Base-by-base conservation (phyloP, 2,888 invertebrate genomes). In the Crematogaster levior region DNA sequence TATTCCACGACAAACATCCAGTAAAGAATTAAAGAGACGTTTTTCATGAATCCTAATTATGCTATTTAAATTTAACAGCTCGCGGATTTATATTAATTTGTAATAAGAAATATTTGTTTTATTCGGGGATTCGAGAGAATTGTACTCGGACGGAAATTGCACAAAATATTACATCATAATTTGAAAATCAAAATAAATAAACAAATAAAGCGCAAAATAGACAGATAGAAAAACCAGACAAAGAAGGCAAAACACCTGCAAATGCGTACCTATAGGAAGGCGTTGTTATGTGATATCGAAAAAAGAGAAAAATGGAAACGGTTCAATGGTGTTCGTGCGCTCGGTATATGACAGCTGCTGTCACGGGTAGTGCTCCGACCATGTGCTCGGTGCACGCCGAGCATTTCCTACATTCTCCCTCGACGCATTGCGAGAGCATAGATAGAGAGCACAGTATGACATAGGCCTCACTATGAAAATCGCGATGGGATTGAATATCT, bases 261-360 rank as follows among this genome's bases (percentile, higher is more conserved):
- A 74, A 83, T 83, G 79, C 72, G 68, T 84, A 77, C 81, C 77
- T 83, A 85, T 77, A 83, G 83, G 84, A 82, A 77, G n/a, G 58
- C 70, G 27, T 30, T 53, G 63, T 63, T 66, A 61, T 56, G 61
- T 70, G 53, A 72, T 85, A 58, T 70, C 61, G 80, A 83, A 80
- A 83, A 56, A 53, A 72, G 51, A 34, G 43, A 63, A 81, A 75
- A 46, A 48, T 61, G 61, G 61, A 68, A 66, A 66, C 21, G 30
- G 65, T 63, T 56, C 51, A 66, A 72, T 65, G 60, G 61, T 48
- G 61, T 73, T 51, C 66, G 83, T 56, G 81, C 81, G 74, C 72
- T 63, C 75, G 82, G 82, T 84, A 83, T 85, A 86, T 90, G 92
- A 92, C 92, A 92, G 92, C 92, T 93, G 92, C 90, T 91, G 93